Evolutionary conservation across 2,888 invertebrate species (phyloP), one percentile per base, ranked within the genome.

Genomic region (Xylota segnis): DNA sequence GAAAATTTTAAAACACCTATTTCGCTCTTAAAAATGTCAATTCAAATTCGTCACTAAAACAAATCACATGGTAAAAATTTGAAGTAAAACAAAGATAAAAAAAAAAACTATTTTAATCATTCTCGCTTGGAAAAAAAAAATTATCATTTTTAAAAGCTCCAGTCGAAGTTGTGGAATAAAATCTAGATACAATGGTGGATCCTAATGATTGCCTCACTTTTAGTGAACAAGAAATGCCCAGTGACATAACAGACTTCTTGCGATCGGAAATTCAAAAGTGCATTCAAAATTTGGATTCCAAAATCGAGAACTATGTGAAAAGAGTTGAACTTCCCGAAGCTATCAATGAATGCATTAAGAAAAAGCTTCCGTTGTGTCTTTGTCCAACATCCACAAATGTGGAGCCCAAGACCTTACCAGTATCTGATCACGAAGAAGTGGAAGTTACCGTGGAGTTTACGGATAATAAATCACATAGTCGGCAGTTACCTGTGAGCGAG

Each of bases 131-230:
- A 10, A 37, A 40, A 40, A 40, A 40, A 40, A 43, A 43, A 14
- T 40, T n/a, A 2, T 23, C n/a, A n/a, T n/a, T 1, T 23, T 23
- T 23, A 23, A 23, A 23, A 40, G n/a, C 10, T 43, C n/a, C n/a
- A n/a, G n/a, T n/a, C n/a, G n/a, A n/a, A n/a, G n/a, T n/a, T 5
- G 59, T 47, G 45, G 45, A 45, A 61, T 23, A 43, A 63, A 47
- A 16, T 5, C 47, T 34, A 9, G 23, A 3, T 23, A 27, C 65
- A 10, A 34, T 50, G 47, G 18, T 9, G 65, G 18, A 18, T 2
- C 6, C 16, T 6, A 34, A 9, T 34, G 56, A 34, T 16, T 40
- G 16, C 0, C 14, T 7, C 5, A n/a, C 45, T 27, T 47, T 1
- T 34, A 65, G 1, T 10, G 47, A n/a, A 5, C 27, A 16, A 2